Evolutionary conservation across 2,888 invertebrate genomes (phyloP).

Genomic region (Ichneumoninae sp.): DNA sequence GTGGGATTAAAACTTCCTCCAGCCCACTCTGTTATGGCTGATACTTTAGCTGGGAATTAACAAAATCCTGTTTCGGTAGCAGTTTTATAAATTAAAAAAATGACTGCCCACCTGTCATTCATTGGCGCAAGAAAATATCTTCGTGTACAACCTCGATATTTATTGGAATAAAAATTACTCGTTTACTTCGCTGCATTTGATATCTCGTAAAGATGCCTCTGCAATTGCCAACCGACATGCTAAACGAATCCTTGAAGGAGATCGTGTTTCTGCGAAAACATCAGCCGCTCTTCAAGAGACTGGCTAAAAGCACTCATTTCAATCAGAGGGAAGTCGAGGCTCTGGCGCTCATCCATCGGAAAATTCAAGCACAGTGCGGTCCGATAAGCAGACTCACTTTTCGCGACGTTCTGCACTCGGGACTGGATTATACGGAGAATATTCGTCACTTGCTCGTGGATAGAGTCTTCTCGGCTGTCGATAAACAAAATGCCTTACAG

Average conservation of each 20-base stretch:
- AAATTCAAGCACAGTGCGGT: slow-evolving; percentile 75
- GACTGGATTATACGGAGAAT: slow-evolving; percentile 81
- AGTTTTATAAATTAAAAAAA: slow-evolving; percentile 40
- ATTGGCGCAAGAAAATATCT: slow-evolving; percentile 4
- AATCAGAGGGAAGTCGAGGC: slow-evolving; percentile 78
- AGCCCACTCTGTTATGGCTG: neutral
- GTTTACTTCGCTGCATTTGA: neutral
- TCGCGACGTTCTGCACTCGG: slow-evolving; percentile 78
- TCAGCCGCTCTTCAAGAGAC: slow-evolving; percentile 71
- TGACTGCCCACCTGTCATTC: slow-evolving; percentile 53
- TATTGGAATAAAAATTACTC: slow-evolving; percentile 25
- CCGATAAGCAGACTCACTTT: slow-evolving; percentile 74
- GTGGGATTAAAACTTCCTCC: slow-evolving; percentile 50
- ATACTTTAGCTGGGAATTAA: slow-evolving; percentile 31
- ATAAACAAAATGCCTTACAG: slow-evolving; percentile 70
- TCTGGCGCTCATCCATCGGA: slow-evolving; percentile 77
- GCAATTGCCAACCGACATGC: slow-evolving; percentile 74
- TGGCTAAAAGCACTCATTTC: slow-evolving; percentile 76
- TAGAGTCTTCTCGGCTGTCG: slow-evolving; percentile 76
- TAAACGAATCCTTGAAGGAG: slow-evolving; percentile 75
- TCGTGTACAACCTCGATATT: neutral
- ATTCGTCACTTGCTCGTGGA: slow-evolving; percentile 79
- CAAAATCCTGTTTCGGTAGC: slow-evolving; percentile 3
- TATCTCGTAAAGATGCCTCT: slow-evolving; percentile 76
- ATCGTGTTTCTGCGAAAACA: slow-evolving; percentile 77